Base-by-base conservation (phyloP, 1,140 invertebrate genomes). In the Drosophila sechellia region DNA sequence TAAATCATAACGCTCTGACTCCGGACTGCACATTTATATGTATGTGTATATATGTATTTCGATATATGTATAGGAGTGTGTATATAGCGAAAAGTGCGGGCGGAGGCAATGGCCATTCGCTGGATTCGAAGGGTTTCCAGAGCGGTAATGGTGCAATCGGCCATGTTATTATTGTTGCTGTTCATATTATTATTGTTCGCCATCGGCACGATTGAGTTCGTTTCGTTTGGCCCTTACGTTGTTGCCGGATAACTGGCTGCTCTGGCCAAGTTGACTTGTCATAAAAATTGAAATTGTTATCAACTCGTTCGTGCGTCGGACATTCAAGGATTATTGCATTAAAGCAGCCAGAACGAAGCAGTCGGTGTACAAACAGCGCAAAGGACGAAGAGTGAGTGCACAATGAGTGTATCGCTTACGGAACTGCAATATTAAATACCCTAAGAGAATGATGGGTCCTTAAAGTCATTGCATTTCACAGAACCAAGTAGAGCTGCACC, bases 271-370 rank as follows among this genome's bases (percentile, higher is more conserved):
- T 89, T 84, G 85, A 89, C 85, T 89, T 90, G 84, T 90, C 84
- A 84, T 89, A 89, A 89, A 89, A 89, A 89, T 89, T 89, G 84
- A 89, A 89, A 89, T 85, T 89, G 85, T 89, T 89, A 89, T 89
- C 84, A 89, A 89, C 73, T 90, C 85, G 80, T 84, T 81, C 80
- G 85, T 84, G 85, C 80, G 72, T 87, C 81, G 68, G 73, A 84
- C 77, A 74, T 77, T 79, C 72, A 68, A 89, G 84, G 84, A 89
- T 89, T 90, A 89, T 89, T 89, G 84, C 84, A 89, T 89, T 89
- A 90, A 84, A 52, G 59, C 37, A 56, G 12, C 56, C 68, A 60
- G 56, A 52, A 75, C 60, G 71, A 61, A 53, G 31, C 59, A 43
- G 46, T 3, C 43, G 17, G 40, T 34, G 48, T 43, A 20, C 60